Base-by-base conservation (phyloP, 2,113 vertebrate genomes). In the Macrotis lagotis region DNA sequence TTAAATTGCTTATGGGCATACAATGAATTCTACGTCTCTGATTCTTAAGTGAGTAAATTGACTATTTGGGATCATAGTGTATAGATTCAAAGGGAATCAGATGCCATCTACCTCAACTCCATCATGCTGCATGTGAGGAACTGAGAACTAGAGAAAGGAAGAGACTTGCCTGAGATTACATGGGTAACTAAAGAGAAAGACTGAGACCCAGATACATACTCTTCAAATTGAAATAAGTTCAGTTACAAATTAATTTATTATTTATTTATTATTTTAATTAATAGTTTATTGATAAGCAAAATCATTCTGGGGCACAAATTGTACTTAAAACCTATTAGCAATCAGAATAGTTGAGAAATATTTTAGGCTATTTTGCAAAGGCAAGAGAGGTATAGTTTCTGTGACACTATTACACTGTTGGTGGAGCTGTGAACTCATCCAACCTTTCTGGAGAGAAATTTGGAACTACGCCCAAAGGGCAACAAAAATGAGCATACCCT, bases 331-430 rank as follows among this genome's bases (percentile, higher is more conserved):
- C 26, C 8, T 44, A 83, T 83, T n/a, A 83, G n/a, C 19, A 24
- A 83, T 83, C 66, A 83, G 66, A 83, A 44, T 44, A 37, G 37
- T 44, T 83, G 66, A 44, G n/a, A 24, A 83, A 44, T 19, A 44
- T 14, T 22, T 89, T 89, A 91, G 48, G 55, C 89, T 95, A 92
- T 90, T 91, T 90, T 51, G 48, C 93, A 25, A 94, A 50, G 37
- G 89, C 12, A 90, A 95, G 93, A 93, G 49, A 94, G 93, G 5
- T 25, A 55, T 92, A n/a, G n/a, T n/a, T n/a, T n/a, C n/a, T n/a
- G n/a, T n/a, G n/a, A n/a, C n/a, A n/a, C n/a, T n/a, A n/a, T n/a
- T n/a, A n/a, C n/a, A n/a, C n/a, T n/a, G n/a, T n/a, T n/a, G n/a
- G n/a, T n/a, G n/a, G n/a, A n/a, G n/a, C n/a, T n/a, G n/a, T n/a